phyloP scores from a whole-genome alignment of 2,113 vertebrate genomes.

The Pardalotus punctatus region DNA sequence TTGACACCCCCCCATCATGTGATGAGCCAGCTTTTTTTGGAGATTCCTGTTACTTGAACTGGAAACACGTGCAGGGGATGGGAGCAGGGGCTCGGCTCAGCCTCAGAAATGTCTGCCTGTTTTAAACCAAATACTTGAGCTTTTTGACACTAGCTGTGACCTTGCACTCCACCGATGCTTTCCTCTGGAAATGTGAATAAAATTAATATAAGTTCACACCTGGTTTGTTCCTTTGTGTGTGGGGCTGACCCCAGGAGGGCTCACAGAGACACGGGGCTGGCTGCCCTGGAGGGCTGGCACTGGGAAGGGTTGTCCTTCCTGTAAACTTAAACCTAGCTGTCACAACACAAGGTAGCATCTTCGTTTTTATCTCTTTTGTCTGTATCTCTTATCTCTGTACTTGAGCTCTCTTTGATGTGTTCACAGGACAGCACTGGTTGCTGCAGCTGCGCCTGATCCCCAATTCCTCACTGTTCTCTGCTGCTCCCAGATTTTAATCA shows the following conservation, averaged over 20 bases:
- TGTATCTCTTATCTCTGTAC: accelerated
- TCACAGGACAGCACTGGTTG: neutral
- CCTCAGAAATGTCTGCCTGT: neutral
- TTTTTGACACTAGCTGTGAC: neutral
- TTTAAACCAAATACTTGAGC: conserved; percentile 8
- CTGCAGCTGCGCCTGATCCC: neutral
- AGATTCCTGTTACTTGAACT: neutral
- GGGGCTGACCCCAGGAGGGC: neutral
- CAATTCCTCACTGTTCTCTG: neutral
- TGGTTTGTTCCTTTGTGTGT: neutral
- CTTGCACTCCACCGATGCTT: conserved; percentile 12
- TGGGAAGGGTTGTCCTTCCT: neutral
- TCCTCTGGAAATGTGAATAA: conserved; percentile 61
- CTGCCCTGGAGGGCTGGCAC: neutral
- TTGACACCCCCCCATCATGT: neutral
- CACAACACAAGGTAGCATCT: neutral
- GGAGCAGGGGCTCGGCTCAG: neutral
- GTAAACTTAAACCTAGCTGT: neutral
- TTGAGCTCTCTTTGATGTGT: neutral
- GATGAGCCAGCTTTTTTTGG: conserved; percentile 9
- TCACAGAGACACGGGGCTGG: neutral
- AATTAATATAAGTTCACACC: neutral
- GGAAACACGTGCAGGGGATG: neutral
- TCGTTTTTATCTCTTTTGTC: neutral
- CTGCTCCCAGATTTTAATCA: neutral